These are phyloP conservation scores for Cosmia pyralina DNA, from an alignment of 2,888 invertebrate genomes.

Conservation along the genomic window DNA sequence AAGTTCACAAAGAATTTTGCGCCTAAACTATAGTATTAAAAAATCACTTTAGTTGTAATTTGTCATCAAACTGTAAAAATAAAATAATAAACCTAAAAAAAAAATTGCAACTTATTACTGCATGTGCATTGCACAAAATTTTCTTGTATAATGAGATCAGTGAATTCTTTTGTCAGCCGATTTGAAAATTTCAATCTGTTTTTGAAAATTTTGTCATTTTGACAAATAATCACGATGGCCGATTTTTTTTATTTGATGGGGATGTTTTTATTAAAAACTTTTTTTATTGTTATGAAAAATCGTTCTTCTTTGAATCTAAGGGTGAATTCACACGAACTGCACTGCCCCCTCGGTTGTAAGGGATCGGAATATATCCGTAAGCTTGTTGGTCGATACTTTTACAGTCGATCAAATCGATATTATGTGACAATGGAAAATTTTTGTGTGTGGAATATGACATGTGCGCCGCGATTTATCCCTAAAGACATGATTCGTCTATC, in stretches of 20 bases:
- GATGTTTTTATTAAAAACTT: not conserved
- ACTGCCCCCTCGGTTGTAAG: too few species aligned
- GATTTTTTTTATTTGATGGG: conserved; percentile 21
- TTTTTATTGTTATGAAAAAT: not conserved
- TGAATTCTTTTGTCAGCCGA: conserved; percentile 71
- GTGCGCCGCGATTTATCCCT: too few species aligned
- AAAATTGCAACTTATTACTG: conserved; percentile 59
- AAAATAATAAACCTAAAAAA: conserved; percentile 63
- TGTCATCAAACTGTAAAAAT: conserved; percentile 72
- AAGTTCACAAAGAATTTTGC: conserved; percentile 79
- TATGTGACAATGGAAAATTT: too few species aligned
- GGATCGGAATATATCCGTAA: too few species aligned
- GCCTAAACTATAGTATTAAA: conserved; percentile 71
- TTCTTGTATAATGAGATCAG: conserved; percentile 68
- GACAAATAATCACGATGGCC: conserved; percentile 31
- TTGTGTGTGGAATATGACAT: too few species aligned
- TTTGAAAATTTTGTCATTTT: conserved; percentile 35
- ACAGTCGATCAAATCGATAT: too few species aligned
- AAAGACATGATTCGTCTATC: too few species aligned
- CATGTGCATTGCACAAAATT: conserved; percentile 79
- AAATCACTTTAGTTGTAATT: conserved; percentile 71
- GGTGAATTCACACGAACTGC: too few species aligned
- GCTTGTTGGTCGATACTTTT: too few species aligned
- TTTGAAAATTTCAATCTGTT: conserved; percentile 57
- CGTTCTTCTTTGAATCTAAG: too few species aligned